phyloP scores from a whole-genome alignment of 1,140 invertebrate species.

The Branchinecta lindahli region DNA sequence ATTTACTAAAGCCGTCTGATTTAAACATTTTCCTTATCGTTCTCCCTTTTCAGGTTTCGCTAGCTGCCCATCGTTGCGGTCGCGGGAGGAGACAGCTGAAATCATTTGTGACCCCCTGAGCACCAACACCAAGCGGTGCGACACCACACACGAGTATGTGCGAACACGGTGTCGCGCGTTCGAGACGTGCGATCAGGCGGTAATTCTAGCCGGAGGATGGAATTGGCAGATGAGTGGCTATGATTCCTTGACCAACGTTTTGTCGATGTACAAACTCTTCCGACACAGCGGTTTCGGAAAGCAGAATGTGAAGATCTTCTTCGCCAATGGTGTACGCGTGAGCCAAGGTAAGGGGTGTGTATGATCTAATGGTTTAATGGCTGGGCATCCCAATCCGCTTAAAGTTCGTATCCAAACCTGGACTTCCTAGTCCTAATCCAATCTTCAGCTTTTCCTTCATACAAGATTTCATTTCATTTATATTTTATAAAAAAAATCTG shows the following conservation, averaged over 20 bases:
- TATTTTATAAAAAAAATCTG: too few species aligned
- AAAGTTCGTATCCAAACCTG: too few species aligned
- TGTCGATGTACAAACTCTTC: constrained; percentile 33
- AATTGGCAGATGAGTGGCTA: constrained; percentile 33
- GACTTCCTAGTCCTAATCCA: too few species aligned
- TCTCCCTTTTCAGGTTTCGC: constrained; percentile 28
- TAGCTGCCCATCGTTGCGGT: constrained; percentile 31
- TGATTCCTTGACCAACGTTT: constrained; percentile 30
- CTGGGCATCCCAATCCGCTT: too few species aligned
- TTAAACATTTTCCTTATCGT: constrained; percentile 16
- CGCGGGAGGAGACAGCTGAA: constrained; percentile 30
- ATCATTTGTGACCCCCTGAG: constrained; percentile 36
- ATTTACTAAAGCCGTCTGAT: background rate
- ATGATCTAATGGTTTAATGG: too few species aligned
- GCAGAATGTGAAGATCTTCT: constrained; percentile 40
- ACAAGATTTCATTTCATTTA: too few species aligned
- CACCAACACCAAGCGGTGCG: constrained; percentile 35
- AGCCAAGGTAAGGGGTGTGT: constrained; percentile 17
- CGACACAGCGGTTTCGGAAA: constrained; percentile 34
- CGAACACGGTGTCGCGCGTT: constrained; percentile 35
- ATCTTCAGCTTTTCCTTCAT: too few species aligned
- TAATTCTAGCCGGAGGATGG: constrained; percentile 40
- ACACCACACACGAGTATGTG: constrained; percentile 32
- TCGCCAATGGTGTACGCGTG: constrained; percentile 33
- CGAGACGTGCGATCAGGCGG: constrained; percentile 39